phyloP scores from a whole-genome alignment of 2,888 invertebrate genomes.

The Nomada goodeniana region DNA sequence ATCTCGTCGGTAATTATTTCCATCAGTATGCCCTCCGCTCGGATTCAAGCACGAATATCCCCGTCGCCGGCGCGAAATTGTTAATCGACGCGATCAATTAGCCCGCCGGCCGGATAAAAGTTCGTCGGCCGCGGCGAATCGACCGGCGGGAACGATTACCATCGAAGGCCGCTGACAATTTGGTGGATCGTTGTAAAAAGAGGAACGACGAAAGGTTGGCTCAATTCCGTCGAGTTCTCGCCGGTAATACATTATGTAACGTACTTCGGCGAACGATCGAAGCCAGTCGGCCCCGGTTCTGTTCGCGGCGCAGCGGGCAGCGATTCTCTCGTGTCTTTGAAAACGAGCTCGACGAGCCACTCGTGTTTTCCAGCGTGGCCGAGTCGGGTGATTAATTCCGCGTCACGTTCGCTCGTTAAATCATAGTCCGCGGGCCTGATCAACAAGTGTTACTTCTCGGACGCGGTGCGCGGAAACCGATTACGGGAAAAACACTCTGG shows the following conservation, averaged over 20 bases:
- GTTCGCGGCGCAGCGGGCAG: constrained; percentile 4
- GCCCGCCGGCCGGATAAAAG: constrained; percentile 19
- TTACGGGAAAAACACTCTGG: background rate
- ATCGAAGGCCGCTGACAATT: background rate
- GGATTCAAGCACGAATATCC: background rate
- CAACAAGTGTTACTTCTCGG: constrained; percentile 67
- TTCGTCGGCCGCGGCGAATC: background rate
- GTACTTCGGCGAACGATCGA: constrained; percentile 24
- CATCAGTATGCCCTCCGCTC: constrained; percentile 30
- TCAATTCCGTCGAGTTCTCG: background rate
- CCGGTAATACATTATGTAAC: constrained; percentile 14
- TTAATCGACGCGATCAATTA: constrained; percentile 45
- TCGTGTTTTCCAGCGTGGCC: constrained; percentile 13
- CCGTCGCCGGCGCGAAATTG: constrained; percentile 26
- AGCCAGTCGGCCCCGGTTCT: background rate
- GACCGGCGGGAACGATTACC: background rate
- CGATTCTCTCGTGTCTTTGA: constrained; percentile 15
- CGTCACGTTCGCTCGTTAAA: constrained; percentile 62
- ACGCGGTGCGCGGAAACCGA: constrained; percentile 32
- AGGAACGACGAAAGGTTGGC: background rate
- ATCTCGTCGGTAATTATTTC: constrained; percentile 58
- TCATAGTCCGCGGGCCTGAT: constrained; percentile 58
- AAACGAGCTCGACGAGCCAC: constrained; percentile 13
- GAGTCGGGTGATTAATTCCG: constrained; percentile 56
- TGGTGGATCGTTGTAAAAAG: background rate